phyloP scores from a whole-genome alignment of 2,888 invertebrate genomes.

The Resseliella maxima region DNA sequence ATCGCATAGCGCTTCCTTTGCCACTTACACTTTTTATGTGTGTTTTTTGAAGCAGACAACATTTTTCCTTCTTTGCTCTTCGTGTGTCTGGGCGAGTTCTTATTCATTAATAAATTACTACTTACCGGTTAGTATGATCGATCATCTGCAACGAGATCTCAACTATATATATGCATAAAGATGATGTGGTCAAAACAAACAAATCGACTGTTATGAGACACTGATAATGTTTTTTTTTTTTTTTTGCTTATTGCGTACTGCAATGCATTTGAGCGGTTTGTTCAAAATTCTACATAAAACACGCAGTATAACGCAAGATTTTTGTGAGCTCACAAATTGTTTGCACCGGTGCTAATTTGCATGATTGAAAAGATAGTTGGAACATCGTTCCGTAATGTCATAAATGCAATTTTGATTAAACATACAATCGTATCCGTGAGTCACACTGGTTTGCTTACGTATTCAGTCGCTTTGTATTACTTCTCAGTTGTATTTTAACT shows the following conservation, averaged over 20 bases:
- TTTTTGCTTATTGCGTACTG: background rate
- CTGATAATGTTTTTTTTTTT: background rate
- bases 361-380: background rate
- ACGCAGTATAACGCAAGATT: background rate
- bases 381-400: background rate
- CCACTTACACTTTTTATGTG: background rate
- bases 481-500: background rate
- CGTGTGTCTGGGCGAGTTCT: conserved; percentile 1
- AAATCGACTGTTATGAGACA: background rate
- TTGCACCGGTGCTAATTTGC: background rate
- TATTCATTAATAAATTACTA: conserved; percentile 10
- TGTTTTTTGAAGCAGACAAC: background rate
- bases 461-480: background rate
- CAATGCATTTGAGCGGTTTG: background rate
- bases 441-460: background rate
- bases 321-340: background rate
- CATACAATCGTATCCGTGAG: background rate
- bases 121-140: background rate
- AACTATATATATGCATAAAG: background rate
- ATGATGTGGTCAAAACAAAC: conserved; percentile 6
- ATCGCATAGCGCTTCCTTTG: background rate
- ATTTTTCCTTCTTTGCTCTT: background rate
- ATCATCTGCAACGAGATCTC: background rate
- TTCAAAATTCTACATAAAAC: background rate
- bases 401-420: background rate